A percentile compares a stretch with the other conserved stretches of the same genome.
phyloP scores from a whole-genome alignment of 2,797 vertebrate species.

The Salarias fasciatus region DNA sequence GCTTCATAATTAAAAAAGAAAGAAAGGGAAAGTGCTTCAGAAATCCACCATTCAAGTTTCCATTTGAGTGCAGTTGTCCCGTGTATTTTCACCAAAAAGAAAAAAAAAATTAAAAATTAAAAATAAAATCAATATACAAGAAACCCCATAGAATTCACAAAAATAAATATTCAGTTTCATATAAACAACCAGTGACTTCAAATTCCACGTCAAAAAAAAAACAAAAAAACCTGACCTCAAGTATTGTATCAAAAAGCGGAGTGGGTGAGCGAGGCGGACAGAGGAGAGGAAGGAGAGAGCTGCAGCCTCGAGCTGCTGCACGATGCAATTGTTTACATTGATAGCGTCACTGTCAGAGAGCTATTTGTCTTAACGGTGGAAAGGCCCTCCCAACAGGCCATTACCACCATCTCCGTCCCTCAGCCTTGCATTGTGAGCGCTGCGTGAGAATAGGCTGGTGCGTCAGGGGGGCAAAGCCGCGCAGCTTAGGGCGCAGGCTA shows the following conservation, averaged over 20 bases:
- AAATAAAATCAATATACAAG: constrained; percentile 63
- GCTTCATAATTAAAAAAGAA: constrained; percentile 73
- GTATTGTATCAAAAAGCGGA: constrained; percentile 76
- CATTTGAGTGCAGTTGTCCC: constrained; percentile 85
- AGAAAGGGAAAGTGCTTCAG: constrained; percentile 86
- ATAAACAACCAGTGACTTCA: constrained; percentile 87
- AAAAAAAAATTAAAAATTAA: too few species aligned
- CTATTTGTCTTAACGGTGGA: constrained; percentile 69
- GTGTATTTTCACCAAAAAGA: constrained; percentile 61
- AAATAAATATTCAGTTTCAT: constrained; percentile 87
- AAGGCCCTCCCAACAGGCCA: constrained; percentile 62
- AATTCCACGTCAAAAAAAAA: constrained; percentile 80
- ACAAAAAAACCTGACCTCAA: constrained; percentile 83
- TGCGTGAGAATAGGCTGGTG: constrained; percentile 62
- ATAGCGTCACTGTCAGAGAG: constrained; percentile 71
- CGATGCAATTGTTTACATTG: constrained; percentile 73
- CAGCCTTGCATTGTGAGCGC: constrained; percentile 54
- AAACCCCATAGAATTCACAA: constrained; percentile 77
- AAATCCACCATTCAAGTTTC: constrained; percentile 87
- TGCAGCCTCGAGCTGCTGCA: constrained; percentile 45
- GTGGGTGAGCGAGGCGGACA: constrained; percentile 44
- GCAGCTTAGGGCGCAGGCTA: constrained; percentile 38
- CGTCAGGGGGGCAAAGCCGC: constrained; percentile 42
- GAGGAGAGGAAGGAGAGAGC: neutral
- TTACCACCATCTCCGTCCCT: constrained; percentile 61